Conservation (phyloP, 2,113 vertebrate genomes). For the Brachypodius melanocephalos region DNA sequence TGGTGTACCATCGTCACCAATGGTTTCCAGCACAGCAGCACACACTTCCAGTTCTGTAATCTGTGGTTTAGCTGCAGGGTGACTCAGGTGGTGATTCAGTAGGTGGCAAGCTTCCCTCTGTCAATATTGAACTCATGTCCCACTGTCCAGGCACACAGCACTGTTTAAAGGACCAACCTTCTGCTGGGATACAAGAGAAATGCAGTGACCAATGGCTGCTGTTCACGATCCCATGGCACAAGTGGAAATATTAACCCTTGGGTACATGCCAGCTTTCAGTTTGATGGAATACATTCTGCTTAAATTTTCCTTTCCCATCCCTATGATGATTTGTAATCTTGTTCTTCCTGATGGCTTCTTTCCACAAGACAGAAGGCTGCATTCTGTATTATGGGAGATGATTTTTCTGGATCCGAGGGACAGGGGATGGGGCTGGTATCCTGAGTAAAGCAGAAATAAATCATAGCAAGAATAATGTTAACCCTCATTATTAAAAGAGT, state of each 20-base stretch:
- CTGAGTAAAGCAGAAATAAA: neutral
- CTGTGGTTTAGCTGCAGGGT: constrained; percentile 7
- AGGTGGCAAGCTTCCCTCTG: neutral
- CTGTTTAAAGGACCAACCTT: neutral
- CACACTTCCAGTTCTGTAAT: constrained; percentile 20
- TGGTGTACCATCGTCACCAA: neutral
- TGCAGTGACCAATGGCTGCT: fast-evolving
- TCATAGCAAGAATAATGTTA: neutral
- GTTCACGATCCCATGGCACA: neutral
- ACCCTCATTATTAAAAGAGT: neutral
- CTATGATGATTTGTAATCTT: neutral
- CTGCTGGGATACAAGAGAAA: neutral
- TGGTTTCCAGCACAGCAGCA: neutral
- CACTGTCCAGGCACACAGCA: neutral
- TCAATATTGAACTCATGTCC: constrained; percentile 35
- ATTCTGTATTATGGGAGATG: neutral
- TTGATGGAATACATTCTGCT: neutral
- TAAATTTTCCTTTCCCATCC: neutral
- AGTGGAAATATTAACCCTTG: neutral
- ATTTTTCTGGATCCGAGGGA: neutral
- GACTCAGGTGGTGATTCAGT: constrained; percentile 2
- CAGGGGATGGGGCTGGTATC: neutral
- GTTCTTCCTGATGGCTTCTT: neutral
- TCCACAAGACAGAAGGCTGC: neutral
- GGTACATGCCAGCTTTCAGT: neutral